A percentile compares a stretch with the other conserved stretches of the same genome.
phyloP scores from a whole-genome alignment of 2,888 invertebrate genomes.

The Cerastis rubricosa region DNA sequence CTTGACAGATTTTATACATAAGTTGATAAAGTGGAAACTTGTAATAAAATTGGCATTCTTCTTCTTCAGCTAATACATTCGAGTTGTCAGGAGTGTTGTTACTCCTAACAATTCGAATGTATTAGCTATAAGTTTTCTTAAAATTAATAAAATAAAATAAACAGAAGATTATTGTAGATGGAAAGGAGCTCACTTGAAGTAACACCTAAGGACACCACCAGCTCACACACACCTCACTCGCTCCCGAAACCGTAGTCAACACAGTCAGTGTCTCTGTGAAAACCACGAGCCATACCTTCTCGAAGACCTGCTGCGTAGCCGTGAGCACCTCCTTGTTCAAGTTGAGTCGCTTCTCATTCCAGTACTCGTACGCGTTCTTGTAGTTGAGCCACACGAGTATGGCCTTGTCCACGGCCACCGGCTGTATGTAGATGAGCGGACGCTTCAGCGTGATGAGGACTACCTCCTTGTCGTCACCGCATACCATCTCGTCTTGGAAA shows the following conservation, averaged over 20 bases:
- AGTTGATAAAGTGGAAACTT: no score
- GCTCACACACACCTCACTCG: no score
- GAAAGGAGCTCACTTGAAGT: background rate
- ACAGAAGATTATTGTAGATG: background rate
- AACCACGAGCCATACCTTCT: slow-evolving; percentile 75
- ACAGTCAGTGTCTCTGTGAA: background rate
- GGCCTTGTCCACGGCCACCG: slow-evolving; percentile 99
- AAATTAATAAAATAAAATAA: no score
- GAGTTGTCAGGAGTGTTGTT: no score
- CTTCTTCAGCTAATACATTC: no score
- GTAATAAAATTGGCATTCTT: no score
- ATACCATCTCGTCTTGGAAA: slow-evolving; percentile 97
- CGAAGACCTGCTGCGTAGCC: slow-evolving; percentile 93
- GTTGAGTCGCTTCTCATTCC: slow-evolving; percentile 98
- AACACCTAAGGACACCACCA: background rate
- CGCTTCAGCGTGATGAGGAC: slow-evolving; percentile 97
- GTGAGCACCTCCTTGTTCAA: slow-evolving; percentile 96
- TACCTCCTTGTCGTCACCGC: slow-evolving; percentile 95
- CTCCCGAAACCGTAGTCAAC: background rate
- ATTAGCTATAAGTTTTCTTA: no score
- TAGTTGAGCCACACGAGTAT: slow-evolving; percentile 99
- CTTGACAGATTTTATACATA: no score
- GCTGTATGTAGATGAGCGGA: slow-evolving; percentile 98
- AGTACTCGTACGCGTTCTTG: slow-evolving; percentile 99
- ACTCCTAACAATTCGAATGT: no score